Evolutionary conservation across 2,113 vertebrate species (phyloP).

Genomic region (Anarrhichthys ocellatus): DNA sequence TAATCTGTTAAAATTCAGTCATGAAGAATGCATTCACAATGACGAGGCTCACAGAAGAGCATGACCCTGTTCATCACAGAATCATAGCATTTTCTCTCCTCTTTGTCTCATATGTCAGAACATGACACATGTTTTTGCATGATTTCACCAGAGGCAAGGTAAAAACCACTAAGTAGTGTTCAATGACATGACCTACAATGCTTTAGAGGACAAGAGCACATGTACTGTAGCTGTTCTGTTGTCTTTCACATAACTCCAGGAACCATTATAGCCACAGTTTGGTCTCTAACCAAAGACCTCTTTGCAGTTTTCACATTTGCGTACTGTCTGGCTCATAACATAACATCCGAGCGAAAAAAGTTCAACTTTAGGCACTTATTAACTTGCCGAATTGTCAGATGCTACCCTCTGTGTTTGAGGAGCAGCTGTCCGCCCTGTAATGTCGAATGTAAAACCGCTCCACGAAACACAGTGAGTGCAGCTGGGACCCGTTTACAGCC

Average conservation of each 20-base stretch:
- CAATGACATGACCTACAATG: neutral
- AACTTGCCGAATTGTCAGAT: neutral
- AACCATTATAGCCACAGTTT: no score
- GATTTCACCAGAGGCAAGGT: conserved; percentile 1
- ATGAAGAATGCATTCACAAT: neutral
- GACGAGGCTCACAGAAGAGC: neutral
- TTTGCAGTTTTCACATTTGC: neutral
- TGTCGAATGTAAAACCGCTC: neutral
- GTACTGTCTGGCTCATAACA: neutral
- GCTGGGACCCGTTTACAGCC: neutral
- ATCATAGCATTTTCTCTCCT: neutral
- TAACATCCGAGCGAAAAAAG: neutral
- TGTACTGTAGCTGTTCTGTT: neutral
- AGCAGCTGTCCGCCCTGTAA: neutral
- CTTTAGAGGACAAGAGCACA: neutral
- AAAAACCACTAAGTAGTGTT: neutral
- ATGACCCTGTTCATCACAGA: neutral
- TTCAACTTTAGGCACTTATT: neutral
- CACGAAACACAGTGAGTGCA: neutral
- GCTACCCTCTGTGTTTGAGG: neutral
- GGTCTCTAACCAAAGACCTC: neutral
- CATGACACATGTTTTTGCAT: neutral
- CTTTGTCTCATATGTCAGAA: neutral
- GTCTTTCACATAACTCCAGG: neutral
- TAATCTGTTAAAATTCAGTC: conserved; percentile 6